Evolutionary conservation across 2,113 vertebrate genomes (phyloP).

Genomic region (Madoqua kirkii): DNA sequence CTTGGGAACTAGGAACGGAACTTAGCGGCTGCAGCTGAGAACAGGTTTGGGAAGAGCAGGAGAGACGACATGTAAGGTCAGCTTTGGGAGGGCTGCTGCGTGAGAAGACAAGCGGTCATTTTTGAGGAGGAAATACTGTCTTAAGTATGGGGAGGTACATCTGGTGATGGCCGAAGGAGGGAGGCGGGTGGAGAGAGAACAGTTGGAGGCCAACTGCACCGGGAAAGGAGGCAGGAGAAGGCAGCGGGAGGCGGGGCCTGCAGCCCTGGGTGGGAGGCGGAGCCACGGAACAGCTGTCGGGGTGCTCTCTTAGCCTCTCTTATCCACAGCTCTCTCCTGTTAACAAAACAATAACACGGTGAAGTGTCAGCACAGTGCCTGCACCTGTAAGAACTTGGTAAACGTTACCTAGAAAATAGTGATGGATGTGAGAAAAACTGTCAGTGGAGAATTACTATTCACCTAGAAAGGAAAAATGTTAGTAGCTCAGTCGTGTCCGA

Average conservation of each 20-base stretch:
- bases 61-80: neutral
- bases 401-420: neutral
- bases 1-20: neutral
- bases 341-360: neutral
- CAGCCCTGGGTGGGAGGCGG: neutral
- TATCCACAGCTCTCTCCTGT: neutral
- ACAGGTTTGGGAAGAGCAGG: neutral
- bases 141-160: neutral
- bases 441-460: neutral
- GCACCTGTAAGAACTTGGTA: neutral
- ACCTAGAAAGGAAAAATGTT: neutral
- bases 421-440: neutral
- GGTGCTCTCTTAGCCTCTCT: neutral
- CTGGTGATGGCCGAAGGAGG: neutral
- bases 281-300: neutral
- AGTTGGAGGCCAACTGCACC: constrained; percentile 15
- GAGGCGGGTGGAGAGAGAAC: neutral
- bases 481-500: neutral
- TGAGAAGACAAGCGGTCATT: neutral
- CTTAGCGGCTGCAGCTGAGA: neutral
- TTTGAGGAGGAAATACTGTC: neutral
- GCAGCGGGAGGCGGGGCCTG: neutral
- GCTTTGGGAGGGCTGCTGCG: neutral
- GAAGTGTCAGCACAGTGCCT: neutral
- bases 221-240: neutral